Percentiles rank a stretch among this genome's conserved stretches.
Conservation (phyloP, 1,140 invertebrate species). For the Oscheius sp. region DNA sequence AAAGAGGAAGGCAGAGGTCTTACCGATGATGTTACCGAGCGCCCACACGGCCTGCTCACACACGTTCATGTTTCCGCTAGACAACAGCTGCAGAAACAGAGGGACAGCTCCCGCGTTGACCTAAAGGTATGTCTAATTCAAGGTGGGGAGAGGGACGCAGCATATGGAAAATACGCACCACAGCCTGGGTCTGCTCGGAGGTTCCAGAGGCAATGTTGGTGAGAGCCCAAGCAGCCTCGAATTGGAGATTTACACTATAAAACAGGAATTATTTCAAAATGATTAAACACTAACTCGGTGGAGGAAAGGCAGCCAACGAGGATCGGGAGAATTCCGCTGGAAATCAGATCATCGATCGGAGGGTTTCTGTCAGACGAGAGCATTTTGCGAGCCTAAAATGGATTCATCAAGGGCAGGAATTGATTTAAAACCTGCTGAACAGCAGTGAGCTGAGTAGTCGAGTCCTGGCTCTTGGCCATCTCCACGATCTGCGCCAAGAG, state of each 20-base stretch:
- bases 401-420: background rate
- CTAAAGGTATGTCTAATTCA: no score
- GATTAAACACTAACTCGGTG: constrained; percentile 70
- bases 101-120: constrained; percentile 88
- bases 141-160: no score
- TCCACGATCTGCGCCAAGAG: constrained; percentile 48
- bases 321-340: constrained; percentile 86
- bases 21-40: constrained; percentile 91
- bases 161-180: no score
- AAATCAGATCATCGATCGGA: constrained; percentile 93
- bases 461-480: constrained; percentile 49
- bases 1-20: constrained; percentile 28
- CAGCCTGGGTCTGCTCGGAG: constrained; percentile 89
- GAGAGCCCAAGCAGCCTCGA: constrained; percentile 97
- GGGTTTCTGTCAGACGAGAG: constrained; percentile 95
- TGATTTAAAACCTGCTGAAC: constrained; percentile 43
- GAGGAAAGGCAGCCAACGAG: constrained; percentile 84
- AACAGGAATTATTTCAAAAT: constrained; percentile 27
- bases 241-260: constrained; percentile 83
- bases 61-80: constrained; percentile 89
- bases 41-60: constrained; percentile 99
- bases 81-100: constrained; percentile 82
- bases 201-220: constrained; percentile 98
- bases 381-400: constrained; percentile 71
- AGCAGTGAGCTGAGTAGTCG: constrained; percentile 53